phyloP scores from a whole-genome alignment of 2,888 invertebrate species.

The Drosophila prostipennis region DNA sequence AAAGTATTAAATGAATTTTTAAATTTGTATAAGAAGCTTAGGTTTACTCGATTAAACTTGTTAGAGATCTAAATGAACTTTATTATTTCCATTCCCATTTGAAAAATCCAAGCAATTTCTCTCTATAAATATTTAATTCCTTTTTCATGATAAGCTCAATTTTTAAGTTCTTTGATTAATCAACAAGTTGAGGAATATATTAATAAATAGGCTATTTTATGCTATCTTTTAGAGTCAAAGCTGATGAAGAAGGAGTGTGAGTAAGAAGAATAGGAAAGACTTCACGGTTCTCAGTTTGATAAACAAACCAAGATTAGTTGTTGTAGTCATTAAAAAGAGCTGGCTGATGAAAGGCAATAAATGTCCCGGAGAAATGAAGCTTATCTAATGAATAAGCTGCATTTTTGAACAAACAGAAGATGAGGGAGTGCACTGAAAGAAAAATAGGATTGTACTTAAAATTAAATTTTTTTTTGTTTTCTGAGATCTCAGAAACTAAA shows the following conservation, averaged over 20 bases:
- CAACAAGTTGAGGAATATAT: neutral
- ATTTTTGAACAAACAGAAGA: neutral
- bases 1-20: neutral
- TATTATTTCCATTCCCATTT: no score
- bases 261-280: neutral
- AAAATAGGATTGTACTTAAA: neutral
- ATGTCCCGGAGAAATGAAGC: constrained; percentile 69
- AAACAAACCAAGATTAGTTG: constrained; percentile 67
- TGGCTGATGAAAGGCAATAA: constrained; percentile 66
- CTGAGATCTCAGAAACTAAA: no score
- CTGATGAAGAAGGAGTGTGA: neutral
- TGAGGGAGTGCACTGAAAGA: neutral
- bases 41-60: no score
- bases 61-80: no score
- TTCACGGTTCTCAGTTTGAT: constrained; percentile 48
- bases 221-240: neutral
- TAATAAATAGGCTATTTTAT: neutral
- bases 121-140: neutral
- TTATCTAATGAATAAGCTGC: constrained; percentile 66
- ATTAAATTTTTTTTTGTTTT: no score
- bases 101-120: no score
- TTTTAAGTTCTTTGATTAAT: neutral
- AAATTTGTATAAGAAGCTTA: neutral
- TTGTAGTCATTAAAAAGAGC: constrained; percentile 15
- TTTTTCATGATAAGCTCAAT: neutral